These are phyloP conservation scores for Melanocharis versteri DNA, from an alignment of 2,113 vertebrate genomes.

Conservation along the genomic window DNA sequence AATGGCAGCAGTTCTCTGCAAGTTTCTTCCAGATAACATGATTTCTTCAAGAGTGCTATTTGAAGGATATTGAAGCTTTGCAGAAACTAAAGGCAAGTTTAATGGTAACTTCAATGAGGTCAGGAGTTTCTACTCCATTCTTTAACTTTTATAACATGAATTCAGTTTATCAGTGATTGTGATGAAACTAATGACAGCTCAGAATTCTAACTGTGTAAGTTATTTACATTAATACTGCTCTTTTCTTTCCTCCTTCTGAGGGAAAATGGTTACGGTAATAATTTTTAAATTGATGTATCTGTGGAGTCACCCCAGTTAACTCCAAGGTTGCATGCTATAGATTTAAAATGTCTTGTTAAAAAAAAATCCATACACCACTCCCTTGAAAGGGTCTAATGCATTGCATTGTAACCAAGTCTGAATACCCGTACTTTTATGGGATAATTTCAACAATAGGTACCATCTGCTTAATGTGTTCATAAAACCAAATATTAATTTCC, in stretches of 20 bases:
- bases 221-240: background rate
- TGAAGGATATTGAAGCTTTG: background rate
- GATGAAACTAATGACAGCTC: background rate
- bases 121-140: background rate
- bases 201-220: background rate
- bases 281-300: background rate
- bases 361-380: background rate
- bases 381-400: background rate
- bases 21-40: background rate
- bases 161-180: background rate
- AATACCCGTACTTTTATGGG: background rate
- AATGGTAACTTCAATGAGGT: background rate
- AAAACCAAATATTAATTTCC: slow-evolving; percentile 58
- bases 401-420: background rate
- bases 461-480: slow-evolving; percentile 52
- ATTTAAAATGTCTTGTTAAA: background rate
- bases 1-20: background rate
- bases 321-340: background rate
- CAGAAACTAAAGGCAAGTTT: background rate
- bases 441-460: slow-evolving; percentile 33
- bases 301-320: background rate
- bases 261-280: background rate
- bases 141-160: background rate
- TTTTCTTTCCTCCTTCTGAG: background rate
- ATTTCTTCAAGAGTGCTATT: background rate